Evolutionary conservation across 2,888 invertebrate species (phyloP), one percentile per base, ranked within the genome.

Genomic region (Poecilobothrus nobilitatus): DNA sequence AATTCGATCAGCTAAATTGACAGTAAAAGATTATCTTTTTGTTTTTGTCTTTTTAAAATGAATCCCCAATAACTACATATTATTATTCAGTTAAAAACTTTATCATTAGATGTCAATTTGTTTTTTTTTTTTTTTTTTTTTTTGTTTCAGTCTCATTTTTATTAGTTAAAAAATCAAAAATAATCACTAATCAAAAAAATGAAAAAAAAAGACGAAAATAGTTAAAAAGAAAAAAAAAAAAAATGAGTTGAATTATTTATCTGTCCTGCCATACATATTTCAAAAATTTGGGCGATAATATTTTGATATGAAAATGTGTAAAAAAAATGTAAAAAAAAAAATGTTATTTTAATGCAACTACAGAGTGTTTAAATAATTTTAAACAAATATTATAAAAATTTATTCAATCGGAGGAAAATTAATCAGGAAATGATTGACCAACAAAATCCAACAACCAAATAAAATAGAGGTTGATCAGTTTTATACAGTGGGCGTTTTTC

Each of bases 1-100:
- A 63, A 63, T 63, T 63, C 63, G 63, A 63, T 63, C 63, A 27
- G 22, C 63, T 27, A 63, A 63, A 63, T 53, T 53, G 53, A 53
- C 53, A 53, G 53, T 53, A 53, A 53, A 53, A 53, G 53, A 53
- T 53, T 53, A 53, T n/a, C 53, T 53, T 18, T 18, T 18, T 3
- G 9, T 3, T 3, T 41, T 15, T 15, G 2, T 41, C 2, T 12
- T 41, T 12, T 41, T 12, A 6, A 6, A 12, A 41, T 41, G 41
- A 41, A 41, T 53, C 3, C 15, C 6, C 53, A 12, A 12, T 53
- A 12, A 18, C 53, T 18, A 53, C 53, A 53, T 12, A 34, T 44
- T 12, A 44, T 9, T 34, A 37, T 37, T 12, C 37, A 8, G 12
- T 37, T 37, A 8, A 37, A 37, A 37, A 37, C 37, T 53, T 53